Evolutionary conservation across 2,113 vertebrate species (phyloP), one percentile per base, ranked within the genome.

Genomic region (Erythrocebus patas): DNA sequence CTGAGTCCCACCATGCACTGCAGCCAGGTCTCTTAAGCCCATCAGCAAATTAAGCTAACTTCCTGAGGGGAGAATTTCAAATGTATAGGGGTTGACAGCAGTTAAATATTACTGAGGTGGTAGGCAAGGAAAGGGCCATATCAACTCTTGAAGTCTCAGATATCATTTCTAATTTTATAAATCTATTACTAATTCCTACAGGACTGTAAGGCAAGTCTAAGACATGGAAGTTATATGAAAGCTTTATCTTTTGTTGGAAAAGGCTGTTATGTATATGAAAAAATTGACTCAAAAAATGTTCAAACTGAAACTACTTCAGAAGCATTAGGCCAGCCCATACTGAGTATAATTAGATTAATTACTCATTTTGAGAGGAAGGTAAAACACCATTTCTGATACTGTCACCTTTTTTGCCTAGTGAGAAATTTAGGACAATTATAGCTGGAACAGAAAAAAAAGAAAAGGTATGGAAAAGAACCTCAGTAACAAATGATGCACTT

Each of bases 11-110:
- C 59, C 30, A 32, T 4, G 22, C 0, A 12, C 90, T 79, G 12
- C 27, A 97, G 90, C 93, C 94, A 91, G 78, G 76, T 86, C 91
- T 94, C 96, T 72, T 68, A 96, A 89, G 93, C 82, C 91, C 81
- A 78, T 82, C 64, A 68, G 64, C 73, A 95, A 95, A 96, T 91
- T 97, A 96, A 89, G 35, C 87, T 50, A 55, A 96, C 81, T 96
- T 96, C 94, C 94, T 91, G 78, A 72, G 80, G 73, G 23, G 73
- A 76, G 68, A 91, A 20, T 96, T 96, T 85, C 55, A 75, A 84
- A 76, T 38, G 18, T 10, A 45, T 25, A 23, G 16, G 48, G 59
- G 20, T 68, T 25, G 22, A 32, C 50, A 45, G 23, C 66, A 55
- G 43, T 73, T 48, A 72, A 90, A 85, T 61, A 85, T 72, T 95